Evolutionary conservation across 2,797 vertebrate genomes (phyloP), one percentile per base, ranked within the genome.

Genomic region (Anomalospiza imberbis): DNA sequence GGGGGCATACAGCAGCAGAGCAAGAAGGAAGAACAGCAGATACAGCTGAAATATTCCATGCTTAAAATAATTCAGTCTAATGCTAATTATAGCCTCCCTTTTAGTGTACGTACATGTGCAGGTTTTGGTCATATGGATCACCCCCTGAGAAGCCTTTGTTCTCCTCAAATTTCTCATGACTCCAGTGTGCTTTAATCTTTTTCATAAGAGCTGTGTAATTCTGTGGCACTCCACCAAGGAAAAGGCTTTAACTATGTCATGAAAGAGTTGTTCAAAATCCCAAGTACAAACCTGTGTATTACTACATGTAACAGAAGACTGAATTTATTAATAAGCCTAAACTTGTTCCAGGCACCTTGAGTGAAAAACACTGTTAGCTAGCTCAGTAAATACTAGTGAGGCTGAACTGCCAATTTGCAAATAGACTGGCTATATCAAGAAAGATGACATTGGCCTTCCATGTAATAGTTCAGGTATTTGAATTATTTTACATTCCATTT

Each of bases 321-420:
- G 66, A 34, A 68, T 71, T 67, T 91, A 36, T 91, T 91, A 88
- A 77, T 78, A 80, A 88, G 73, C n/a, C 51, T 73, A 84, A 93
- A 45, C 65, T 62, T 48, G n/a, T 81, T 86, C 47, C 31, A 68
- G 17, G 24, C 47, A 83, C 77, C 58, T 89, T 1, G 22, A 68
- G 31, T 72, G 63, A 90, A 94, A 44, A 25, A 48, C 0, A 0
- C 40, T 58, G 19, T 80, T 63, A 74, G 57, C 29, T 76, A 77
- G 40, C 61, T 85, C 58, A 78, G 65, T 38, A 84, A 86, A 62
- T 75, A 40, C 21, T 81, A 22, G 34, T 25, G 44, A 73, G 78
- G 54, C 73, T 84, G 55, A 90, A 81, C 88, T 10, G 4, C 40
- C 36, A 45, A 19, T 94, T 28, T 93, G 44, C 58, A 81, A 70